Percentiles rank a stretch among this genome's conserved stretches.
These are phyloP conservation scores for Cheilosia urbana DNA, from an alignment of 2,888 invertebrate genomes.

Conservation along the genomic window DNA sequence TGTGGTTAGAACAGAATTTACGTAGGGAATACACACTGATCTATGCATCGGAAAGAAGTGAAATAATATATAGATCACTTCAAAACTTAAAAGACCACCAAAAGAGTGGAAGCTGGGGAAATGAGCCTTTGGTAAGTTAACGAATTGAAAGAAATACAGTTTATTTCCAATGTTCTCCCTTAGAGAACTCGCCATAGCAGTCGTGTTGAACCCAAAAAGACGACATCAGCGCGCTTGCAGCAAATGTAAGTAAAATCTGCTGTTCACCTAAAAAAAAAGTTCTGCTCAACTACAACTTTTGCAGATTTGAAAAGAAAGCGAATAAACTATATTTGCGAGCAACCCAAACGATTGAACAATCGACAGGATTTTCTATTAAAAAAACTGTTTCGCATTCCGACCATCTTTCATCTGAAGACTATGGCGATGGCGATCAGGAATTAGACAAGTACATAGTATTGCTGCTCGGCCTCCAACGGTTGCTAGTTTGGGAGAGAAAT, in stretches of 20 bases:
- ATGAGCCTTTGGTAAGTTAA: constrained; percentile 87
- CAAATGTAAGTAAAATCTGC: constrained; percentile 86
- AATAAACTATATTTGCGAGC: constrained; percentile 93
- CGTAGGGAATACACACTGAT: constrained; percentile 90
- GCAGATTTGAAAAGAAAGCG: constrained; percentile 90
- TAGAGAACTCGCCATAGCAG: constrained; percentile 84
- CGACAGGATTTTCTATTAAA: constrained; percentile 91
- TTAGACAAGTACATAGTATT: constrained; percentile 93
- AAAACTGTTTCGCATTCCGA: constrained; percentile 83
- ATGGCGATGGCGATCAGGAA: constrained; percentile 89
- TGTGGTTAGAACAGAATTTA: constrained; percentile 92
- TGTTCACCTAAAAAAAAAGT: neutral
- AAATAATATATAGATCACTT: constrained; percentile 90
- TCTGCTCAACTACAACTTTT: constrained; percentile 33
- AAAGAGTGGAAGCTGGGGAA: constrained; percentile 90
- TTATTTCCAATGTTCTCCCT: constrained; percentile 37
- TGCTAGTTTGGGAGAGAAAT: constrained; percentile 94
- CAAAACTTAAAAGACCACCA: constrained; percentile 92
- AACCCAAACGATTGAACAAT: constrained; percentile 92
- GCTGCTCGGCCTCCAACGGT: constrained; percentile 91
- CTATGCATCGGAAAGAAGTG: constrained; percentile 90
- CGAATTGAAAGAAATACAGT: neutral
- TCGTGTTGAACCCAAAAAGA: constrained; percentile 90
- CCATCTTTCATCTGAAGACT: constrained; percentile 82
- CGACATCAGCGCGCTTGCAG: constrained; percentile 92